Evolutionary conservation across 1,140 invertebrate species (phyloP).

Genomic region (Varroa destructor): DNA sequence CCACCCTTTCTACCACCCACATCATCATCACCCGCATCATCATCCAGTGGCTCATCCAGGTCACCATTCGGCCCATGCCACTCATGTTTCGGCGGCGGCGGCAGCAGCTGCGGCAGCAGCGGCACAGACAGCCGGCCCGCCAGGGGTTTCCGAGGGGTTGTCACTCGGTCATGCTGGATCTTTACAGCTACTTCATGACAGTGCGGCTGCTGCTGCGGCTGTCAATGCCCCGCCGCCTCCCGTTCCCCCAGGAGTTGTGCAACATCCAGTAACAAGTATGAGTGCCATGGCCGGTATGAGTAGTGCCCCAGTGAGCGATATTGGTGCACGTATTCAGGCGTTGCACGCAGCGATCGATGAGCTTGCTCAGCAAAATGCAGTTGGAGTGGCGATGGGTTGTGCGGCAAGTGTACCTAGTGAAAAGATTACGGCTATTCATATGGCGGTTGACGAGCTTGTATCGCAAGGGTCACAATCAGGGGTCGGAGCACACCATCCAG

Average conservation of each 20-base stretch:
- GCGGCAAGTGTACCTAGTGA: not conserved
- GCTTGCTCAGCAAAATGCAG: conserved; percentile 5
- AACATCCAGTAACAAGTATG: not conserved
- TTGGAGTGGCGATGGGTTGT: not conserved
- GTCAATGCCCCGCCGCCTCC: too few species aligned
- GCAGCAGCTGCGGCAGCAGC: too few species aligned
- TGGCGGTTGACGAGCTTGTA: conserved; percentile 11
- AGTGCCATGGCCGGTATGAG: too few species aligned
- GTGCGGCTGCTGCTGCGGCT: too few species aligned
- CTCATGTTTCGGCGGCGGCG: too few species aligned
- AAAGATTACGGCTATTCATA: conserved; percentile 17
- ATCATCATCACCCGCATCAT: too few species aligned
- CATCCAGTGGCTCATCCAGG: too few species aligned
- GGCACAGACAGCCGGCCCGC: not conserved
- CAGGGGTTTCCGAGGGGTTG: not conserved
- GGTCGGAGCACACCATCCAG: too few species aligned
- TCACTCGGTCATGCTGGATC: conserved; percentile 3
- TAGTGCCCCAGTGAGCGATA: not conserved
- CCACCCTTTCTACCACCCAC: conserved; percentile 3
- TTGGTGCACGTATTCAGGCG: conserved; percentile 11
- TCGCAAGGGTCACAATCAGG: too few species aligned
- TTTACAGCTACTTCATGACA: conserved; percentile 13
- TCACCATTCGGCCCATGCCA: too few species aligned
- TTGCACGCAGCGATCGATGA: conserved; percentile 15
- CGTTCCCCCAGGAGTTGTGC: not conserved